A percentile compares a stretch with the other conserved stretches of the same genome.
Conservation (phyloP, 2,888 invertebrate species). For the Phytoseiulus persimilis region DNA sequence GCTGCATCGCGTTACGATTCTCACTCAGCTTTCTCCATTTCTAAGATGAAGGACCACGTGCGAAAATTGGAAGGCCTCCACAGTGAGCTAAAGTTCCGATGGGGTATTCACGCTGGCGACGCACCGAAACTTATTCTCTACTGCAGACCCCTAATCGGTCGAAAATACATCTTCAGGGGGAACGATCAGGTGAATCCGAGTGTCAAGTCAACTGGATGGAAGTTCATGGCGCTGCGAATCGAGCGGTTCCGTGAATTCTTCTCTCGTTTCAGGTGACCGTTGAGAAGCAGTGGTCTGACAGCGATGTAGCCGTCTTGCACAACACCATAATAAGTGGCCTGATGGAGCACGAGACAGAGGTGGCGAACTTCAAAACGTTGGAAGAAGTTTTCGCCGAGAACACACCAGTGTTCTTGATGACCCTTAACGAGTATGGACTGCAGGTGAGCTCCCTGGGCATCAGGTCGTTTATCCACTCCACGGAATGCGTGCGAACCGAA, state of each 20-base stretch:
- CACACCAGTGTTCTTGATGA: neutral
- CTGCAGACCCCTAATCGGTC: constrained; percentile 64
- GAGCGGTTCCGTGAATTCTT: too few relatives aligned
- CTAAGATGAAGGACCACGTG: neutral
- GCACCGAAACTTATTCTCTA: constrained; percentile 58
- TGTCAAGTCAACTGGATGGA: too few relatives aligned
- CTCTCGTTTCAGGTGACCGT: constrained; percentile 51
- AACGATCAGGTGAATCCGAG: constrained; percentile 43
- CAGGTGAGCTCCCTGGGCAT: neutral
- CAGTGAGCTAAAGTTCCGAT: constrained; percentile 54
- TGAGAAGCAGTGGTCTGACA: constrained; percentile 55
- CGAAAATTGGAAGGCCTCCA: neutral
- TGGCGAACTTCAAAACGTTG: neutral
- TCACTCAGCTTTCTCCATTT: neutral
- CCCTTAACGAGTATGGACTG: constrained; percentile 16
- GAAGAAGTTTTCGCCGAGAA: neutral
- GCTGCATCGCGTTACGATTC: neutral
- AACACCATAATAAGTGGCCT: neutral
- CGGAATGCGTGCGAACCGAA: too few relatives aligned
- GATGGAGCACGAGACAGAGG: constrained; percentile 8
- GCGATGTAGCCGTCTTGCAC: neutral
- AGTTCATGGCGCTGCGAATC: too few relatives aligned
- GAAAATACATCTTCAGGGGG: constrained; percentile 52
- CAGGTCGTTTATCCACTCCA: neutral
- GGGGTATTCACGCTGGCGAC: constrained; percentile 69